Conservation (phyloP, 2,888 invertebrate genomes). For the Alsophila aescularia region DNA sequence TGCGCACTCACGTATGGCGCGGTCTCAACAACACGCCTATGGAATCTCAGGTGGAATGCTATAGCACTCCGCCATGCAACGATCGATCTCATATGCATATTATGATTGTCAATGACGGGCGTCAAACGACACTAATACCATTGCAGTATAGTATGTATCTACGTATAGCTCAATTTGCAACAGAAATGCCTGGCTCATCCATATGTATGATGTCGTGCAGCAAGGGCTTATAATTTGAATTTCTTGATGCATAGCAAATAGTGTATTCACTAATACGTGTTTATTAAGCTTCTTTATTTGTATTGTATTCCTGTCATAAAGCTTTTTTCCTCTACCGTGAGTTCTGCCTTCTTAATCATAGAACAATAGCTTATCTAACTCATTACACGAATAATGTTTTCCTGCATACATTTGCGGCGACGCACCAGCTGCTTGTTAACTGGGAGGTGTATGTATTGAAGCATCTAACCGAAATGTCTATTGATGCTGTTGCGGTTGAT, state of each 20-base stretch:
- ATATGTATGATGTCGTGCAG: conserved; percentile 31
- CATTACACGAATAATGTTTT: neutral
- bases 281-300: conserved; percentile 6
- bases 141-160: conserved; percentile 9
- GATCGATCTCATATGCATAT: conserved; percentile 30
- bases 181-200: conserved; percentile 30
- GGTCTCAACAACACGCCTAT: conserved; percentile 42
- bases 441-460: neutral
- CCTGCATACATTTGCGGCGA: neutral
- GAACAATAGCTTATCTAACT: conserved; percentile 1
- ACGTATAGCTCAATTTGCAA: conserved; percentile 33
- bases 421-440: neutral
- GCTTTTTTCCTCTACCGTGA: neutral
- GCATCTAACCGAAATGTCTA: neutral
- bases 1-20: conserved; percentile 63
- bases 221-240: conserved; percentile 23
- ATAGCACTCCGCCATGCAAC: conserved; percentile 34
- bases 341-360: neutral
- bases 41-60: conserved; percentile 51
- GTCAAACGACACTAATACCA: conserved; percentile 28
- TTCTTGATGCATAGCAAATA: conserved; percentile 17
- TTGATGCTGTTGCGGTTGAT: neutral
- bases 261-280: neutral
- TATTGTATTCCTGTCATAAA: conserved; percentile 8
- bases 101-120: conserved; percentile 12